A percentile compares a stretch with the other conserved stretches of the same genome.
Evolutionary conservation across 2,888 invertebrate species (phyloP).

Genomic region (Hemithea aestivaria): DNA sequence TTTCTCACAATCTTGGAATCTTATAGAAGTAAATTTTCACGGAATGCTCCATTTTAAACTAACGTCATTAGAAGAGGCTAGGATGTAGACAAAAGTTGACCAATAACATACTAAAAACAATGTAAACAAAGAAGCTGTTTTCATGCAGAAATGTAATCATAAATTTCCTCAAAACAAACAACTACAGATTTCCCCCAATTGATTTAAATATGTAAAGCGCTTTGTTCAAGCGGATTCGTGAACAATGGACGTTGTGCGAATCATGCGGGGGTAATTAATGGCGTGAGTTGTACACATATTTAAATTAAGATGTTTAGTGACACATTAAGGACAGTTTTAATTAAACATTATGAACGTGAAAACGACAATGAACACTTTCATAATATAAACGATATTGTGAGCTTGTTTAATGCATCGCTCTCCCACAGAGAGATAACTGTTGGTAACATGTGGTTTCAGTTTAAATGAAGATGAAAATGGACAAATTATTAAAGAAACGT

Average conservation of each 20-base stretch:
- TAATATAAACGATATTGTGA: too few species aligned
- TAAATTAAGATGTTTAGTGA: conserved; percentile 42
- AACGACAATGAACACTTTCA: too few species aligned
- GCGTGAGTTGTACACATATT: conserved; percentile 36
- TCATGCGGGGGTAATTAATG: conserved; percentile 47
- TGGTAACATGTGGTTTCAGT: conserved; percentile 28
- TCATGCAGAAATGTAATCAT: conserved; percentile 8
- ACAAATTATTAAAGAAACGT: neutral
- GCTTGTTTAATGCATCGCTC: conserved; percentile 46
- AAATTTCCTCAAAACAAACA: conserved; percentile 18
- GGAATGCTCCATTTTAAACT: too few species aligned
- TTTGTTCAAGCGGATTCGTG: conserved; percentile 38
- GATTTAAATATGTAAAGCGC: conserved; percentile 26
- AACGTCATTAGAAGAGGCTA: too few species aligned
- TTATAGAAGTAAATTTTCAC: too few species aligned
- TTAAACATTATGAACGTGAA: conserved; percentile 15
- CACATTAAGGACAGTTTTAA: conserved; percentile 40
- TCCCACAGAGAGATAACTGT: conserved; percentile 59
- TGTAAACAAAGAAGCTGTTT: too few species aligned
- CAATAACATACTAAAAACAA: too few species aligned
- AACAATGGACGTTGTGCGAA: conserved; percentile 53
- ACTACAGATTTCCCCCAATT: conserved; percentile 25
- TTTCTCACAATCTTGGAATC: too few species aligned
- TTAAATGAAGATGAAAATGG: conserved; percentile 12
- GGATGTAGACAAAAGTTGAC: conserved; percentile 1